Percentiles rank a stretch among this genome's conserved stretches.
phyloP scores from a whole-genome alignment of 2,888 invertebrate species.

The Auanema freiburgensis region DNA sequence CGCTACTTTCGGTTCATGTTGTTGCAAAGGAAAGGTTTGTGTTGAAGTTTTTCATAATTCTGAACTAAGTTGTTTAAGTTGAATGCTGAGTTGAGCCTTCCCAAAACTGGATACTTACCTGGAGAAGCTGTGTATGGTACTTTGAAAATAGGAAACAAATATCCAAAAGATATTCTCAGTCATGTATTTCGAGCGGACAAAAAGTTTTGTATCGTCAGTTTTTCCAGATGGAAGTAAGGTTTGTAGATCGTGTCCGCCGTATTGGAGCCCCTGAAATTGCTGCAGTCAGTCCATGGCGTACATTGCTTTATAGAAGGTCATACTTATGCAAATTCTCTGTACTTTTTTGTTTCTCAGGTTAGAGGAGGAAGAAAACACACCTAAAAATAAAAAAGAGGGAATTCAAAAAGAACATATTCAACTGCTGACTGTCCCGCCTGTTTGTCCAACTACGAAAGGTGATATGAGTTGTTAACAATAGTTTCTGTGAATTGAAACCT shows the following conservation, averaged over 20 bases:
- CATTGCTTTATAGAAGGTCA: slow-evolving; percentile 30
- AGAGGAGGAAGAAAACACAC: slow-evolving; percentile 24
- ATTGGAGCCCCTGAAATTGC: slow-evolving; percentile 40
- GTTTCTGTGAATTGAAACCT: slow-evolving; percentile 1
- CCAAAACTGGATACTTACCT: slow-evolving; percentile 55
- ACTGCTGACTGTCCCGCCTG: slow-evolving; percentile 42
- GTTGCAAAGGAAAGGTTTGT: slow-evolving; percentile 53
- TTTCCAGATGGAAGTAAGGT: slow-evolving; percentile 43
- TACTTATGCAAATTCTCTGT: slow-evolving; percentile 14
- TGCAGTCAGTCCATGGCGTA: slow-evolving; percentile 34
- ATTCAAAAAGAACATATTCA: slow-evolving; percentile 33
- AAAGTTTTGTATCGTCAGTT: too few species aligned
- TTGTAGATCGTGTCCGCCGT: slow-evolving; percentile 41
- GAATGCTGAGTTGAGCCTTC: slow-evolving; percentile 47
- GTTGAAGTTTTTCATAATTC: too few species aligned
- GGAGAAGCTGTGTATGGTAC: slow-evolving; percentile 55
- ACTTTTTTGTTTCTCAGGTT: background rate
- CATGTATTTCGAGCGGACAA: slow-evolving; percentile 29
- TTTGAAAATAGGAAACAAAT: slow-evolving; percentile 47
- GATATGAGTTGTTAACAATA: too few species aligned
- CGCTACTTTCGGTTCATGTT: slow-evolving; percentile 52
- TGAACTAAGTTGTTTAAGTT: slow-evolving; percentile 31
- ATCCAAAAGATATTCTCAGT: slow-evolving; percentile 43
- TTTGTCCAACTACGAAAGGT: slow-evolving; percentile 41
- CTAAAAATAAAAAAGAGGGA: slow-evolving; percentile 24